phyloP scores from a whole-genome alignment of 2,797 vertebrate genomes.

The Urocyon cinereoargenteus region DNA sequence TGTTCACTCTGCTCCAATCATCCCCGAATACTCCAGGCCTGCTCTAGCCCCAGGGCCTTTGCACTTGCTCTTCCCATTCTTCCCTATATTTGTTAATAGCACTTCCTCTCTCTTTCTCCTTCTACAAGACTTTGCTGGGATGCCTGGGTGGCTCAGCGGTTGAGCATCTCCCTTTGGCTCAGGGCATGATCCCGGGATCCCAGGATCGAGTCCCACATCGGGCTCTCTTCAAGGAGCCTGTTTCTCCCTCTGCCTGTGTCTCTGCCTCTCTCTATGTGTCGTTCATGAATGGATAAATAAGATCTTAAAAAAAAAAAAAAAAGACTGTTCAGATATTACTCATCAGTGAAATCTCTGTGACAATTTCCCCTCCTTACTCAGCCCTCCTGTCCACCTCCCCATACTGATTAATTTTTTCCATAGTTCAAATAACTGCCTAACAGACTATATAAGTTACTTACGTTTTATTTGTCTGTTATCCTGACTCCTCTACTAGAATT shows the following conservation, averaged over 20 bases:
- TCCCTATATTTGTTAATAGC: background rate
- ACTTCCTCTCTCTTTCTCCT: background rate
- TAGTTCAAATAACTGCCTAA: background rate
- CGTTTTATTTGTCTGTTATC: background rate
- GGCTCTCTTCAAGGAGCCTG: too few relatives aligned
- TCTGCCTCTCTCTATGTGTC: too few relatives aligned
- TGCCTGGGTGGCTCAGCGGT: too few relatives aligned
- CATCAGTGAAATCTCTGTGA: background rate
- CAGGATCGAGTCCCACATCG: too few relatives aligned
- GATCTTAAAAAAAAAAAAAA: too few relatives aligned
- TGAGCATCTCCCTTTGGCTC: too few relatives aligned
- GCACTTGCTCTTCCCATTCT: background rate
- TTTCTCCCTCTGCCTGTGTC: too few relatives aligned
- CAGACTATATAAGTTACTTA: background rate
- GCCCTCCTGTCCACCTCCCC: too few relatives aligned
- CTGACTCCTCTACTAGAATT: background rate
- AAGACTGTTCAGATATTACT: background rate
- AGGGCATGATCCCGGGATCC: too few relatives aligned
- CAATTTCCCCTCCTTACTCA: background rate
- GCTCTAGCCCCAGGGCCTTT: background rate
- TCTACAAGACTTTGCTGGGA: background rate
- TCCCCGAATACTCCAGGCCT: background rate
- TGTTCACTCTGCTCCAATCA: background rate
- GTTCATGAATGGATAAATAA: too few relatives aligned
- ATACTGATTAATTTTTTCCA: background rate